phyloP scores from a whole-genome alignment of 2,113 vertebrate species.

The Barbus barbus region DNA sequence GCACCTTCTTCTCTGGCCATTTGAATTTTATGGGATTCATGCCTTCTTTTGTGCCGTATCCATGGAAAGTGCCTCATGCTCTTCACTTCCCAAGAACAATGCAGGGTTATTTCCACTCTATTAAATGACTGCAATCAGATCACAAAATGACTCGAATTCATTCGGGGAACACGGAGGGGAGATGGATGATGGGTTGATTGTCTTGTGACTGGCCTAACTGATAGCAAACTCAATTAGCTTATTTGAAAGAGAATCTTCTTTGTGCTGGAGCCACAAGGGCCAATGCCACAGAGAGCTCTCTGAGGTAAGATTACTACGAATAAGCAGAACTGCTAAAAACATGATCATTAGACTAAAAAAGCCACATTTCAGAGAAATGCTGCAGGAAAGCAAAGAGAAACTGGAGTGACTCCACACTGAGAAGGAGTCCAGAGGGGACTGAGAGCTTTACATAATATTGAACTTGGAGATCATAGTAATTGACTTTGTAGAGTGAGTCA shows the following conservation, averaged over 20 bases:
- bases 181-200: constrained; percentile 25
- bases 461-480: constrained; percentile 27
- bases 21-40: neutral
- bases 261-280: constrained; percentile 9
- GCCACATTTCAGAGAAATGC: neutral
- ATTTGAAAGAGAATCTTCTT: constrained; percentile 39
- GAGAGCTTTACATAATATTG: constrained; percentile 22
- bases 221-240: constrained; percentile 33
- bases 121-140: neutral
- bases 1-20: neutral
- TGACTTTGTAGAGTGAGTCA: constrained; percentile 26
- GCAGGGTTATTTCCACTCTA: neutral
- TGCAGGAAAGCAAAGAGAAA: constrained; percentile 6
- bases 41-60: neutral
- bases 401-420: neutral
- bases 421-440: neutral
- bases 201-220: constrained; percentile 42
- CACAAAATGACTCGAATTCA: neutral
- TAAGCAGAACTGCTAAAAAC: neutral
- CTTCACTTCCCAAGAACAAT: neutral
- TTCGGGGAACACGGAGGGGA: neutral
- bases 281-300: neutral
- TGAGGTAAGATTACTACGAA: neutral
- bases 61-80: neutral
- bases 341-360: neutral